Conservation (phyloP, 2,888 invertebrate species). For the Conomelus anceps region DNA sequence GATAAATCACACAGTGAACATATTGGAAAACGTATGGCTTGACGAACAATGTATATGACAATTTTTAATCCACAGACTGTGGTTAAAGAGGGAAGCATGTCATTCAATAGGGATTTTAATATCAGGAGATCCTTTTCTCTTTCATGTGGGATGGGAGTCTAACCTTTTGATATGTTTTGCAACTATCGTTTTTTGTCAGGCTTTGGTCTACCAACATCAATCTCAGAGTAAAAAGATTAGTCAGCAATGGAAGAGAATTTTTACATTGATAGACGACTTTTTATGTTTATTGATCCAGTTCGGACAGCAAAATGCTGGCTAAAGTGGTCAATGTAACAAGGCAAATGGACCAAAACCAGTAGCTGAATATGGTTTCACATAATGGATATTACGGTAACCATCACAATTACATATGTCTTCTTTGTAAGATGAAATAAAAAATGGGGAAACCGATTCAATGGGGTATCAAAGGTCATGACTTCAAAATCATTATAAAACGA, state of each 20-base stretch:
- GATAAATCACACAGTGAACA: neutral
- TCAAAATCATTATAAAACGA: too few species aligned
- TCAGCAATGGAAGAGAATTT: neutral
- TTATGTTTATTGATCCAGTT: too few species aligned
- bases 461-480: too few species aligned
- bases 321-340: too few species aligned
- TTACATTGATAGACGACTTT: neutral
- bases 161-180: neutral
- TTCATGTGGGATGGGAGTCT: neutral
- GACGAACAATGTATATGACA: neutral
- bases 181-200: neutral
- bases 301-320: too few species aligned
- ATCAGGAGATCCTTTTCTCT: neutral
- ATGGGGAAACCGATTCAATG: too few species aligned
- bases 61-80: neutral
- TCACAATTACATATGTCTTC: too few species aligned
- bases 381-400: too few species aligned
- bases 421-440: too few species aligned
- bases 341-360: too few species aligned
- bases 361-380: too few species aligned
- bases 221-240: neutral
- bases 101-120: neutral
- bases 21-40: neutral
- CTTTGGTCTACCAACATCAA: neutral
- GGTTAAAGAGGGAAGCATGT: neutral